These are phyloP conservation scores for Lathronympha strigana DNA, from an alignment of 2,888 invertebrate species.

Conservation along the genomic window DNA sequence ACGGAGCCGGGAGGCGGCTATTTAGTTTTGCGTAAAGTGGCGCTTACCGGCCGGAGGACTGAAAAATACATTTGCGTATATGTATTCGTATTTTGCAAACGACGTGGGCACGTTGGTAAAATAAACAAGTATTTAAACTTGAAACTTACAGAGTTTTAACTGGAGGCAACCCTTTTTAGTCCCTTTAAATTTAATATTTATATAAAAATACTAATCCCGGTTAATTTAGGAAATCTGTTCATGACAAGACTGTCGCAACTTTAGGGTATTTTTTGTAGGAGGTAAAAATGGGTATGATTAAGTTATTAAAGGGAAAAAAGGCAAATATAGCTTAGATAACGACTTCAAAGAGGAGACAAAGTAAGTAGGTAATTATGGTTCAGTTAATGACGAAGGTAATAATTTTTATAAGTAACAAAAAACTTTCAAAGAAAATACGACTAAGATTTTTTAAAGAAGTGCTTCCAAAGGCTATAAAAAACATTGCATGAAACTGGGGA, in stretches of 20 bases:
- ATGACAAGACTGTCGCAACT: conserved; percentile 2
- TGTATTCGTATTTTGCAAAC: background rate
- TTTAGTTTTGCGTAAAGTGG: too few relatives aligned
- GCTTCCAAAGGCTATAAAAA: too few relatives aligned
- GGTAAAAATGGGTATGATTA: background rate
- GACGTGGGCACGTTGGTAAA: background rate
- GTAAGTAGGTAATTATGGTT: background rate
- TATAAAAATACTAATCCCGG: background rate
- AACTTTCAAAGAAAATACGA: too few relatives aligned
- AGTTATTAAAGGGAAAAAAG: background rate
- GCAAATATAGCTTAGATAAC: background rate
- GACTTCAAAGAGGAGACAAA: background rate
- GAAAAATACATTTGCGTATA: too few relatives aligned
- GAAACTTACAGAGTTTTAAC: background rate
- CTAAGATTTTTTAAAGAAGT: too few relatives aligned
- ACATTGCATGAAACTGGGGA: too few relatives aligned
- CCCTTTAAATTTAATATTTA: background rate
- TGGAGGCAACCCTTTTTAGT: background rate
- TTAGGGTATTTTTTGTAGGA: background rate
- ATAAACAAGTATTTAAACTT: background rate
- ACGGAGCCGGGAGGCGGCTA: too few relatives aligned
- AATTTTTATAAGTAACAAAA: background rate
- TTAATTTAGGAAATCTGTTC: conserved; percentile 7
- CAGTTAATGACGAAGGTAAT: background rate
- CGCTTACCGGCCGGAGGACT: too few relatives aligned